Evolutionary conservation across 2,888 invertebrate genomes (phyloP), one percentile per base, ranked within the genome.

Genomic region (Augochlorella aurata): DNA sequence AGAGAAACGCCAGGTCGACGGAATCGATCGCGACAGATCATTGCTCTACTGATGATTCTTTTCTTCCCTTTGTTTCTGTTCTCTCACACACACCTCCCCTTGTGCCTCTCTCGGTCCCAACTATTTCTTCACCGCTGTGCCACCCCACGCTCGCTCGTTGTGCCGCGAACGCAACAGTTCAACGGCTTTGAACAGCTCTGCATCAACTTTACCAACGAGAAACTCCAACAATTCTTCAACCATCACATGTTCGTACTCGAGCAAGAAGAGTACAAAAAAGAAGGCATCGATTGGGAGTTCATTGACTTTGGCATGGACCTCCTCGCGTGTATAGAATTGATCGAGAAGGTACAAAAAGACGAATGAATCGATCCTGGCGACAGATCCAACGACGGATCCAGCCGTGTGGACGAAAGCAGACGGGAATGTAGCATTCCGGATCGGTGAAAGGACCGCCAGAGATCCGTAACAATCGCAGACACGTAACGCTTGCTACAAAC

Each of bases 251-350:
- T 98, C 94, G 97, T 98, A 89, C 95, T 98, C 93, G 98, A 98
- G 95, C 98, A 98, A 96, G 98, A 98, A 95, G 97, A 98, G 94
- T 98, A 98, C 95, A 96, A 97, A 94, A 96, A 96, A 90, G 98
- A 98, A 95, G 97, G 97, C 94, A 97, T 98, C 95, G 96, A 97
- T 94, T 98, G 98, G 98, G 96, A 96, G 93, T 98, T 98, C 95
- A 98, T 98, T 94, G 98, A 98, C 95, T 98, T 98, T 95, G 98
- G 98, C 95, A 97, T 98, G 96, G 98, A 98, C 95, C 96, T 98
- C 94, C 96, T 97, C 93, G 97, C 98, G 94, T 98, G 98, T 96
- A 98, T 98, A 95, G 98, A 98, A 94, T 95, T 98, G 92, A 97
- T 98, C 94, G 98, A 98, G 95, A 98, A 98, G 97, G 97, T 97